Base-by-base conservation (phyloP, 2,888 invertebrate species). In the Cotesia congregata region DNA sequence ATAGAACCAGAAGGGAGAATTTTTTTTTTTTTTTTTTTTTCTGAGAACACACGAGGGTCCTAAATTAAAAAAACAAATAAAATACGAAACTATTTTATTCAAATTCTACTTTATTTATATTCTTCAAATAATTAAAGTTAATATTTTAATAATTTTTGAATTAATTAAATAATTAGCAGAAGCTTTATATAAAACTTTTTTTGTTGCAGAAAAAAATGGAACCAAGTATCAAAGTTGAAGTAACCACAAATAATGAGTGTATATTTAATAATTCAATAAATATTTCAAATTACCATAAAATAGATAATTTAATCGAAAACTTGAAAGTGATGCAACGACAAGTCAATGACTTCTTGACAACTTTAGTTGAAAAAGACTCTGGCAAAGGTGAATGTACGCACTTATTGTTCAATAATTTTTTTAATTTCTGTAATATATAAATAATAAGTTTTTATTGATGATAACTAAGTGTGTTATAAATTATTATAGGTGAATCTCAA, bases 281-380 rank as follows among this genome's bases (percentile, higher is more conserved):
- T 40, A 77, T 72, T 9, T 61, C 64, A n/a, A 71, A 72, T 6
- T 64, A 75, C 39, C 59, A 69, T 64, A 39, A 83, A 65, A 79
- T 87, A n/a, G 74, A 75, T 38, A 78, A 67, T 9, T 80, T 88
- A 41, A 80, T 85, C 15, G 73, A 60, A 5, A 82, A 78, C 74
- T 80, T 88, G 70, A 84, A 82, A 69, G 80, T 83, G 3, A 79
- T 83, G 3, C 87, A 86, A 77, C 77, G 78, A 60, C 82, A 77
- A 76, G 83, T 86, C 65, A 89, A 89, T 78, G 81, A 85, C 70
- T 84, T 86, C 77, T 80, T 89, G 72, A 87, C 88, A 7, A 79
- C 76, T 38, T 80, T 88, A 17, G 82, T 88, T 41, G 79, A 83
- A 60, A 39, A 74, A 15, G 74, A 72, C 62, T 40, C 60, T 1